Conservation (phyloP, 2,113 vertebrate species). For the Ptilorrhoa leucosticta region DNA sequence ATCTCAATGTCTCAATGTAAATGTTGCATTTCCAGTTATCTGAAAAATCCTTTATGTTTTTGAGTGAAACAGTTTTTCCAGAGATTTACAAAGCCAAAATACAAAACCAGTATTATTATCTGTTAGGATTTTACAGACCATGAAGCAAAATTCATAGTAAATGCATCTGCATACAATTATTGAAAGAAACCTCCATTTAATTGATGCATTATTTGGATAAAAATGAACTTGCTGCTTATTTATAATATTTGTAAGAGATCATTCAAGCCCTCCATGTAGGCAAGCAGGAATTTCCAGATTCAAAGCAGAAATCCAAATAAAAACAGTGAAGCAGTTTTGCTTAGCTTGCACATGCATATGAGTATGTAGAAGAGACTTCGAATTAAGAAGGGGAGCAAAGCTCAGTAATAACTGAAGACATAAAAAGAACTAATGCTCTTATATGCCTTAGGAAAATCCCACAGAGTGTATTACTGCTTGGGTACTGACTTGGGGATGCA, state of each 20-base stretch:
- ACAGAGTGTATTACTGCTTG: neutral
- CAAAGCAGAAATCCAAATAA: neutral
- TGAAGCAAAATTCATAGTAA: neutral
- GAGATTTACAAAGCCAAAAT: neutral
- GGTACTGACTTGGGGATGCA: neutral
- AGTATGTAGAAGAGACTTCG: neutral
- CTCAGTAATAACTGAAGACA: neutral
- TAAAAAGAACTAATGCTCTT: neutral
- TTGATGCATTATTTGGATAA: neutral
- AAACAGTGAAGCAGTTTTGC: neutral
- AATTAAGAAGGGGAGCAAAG: neutral
- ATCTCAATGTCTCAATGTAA: neutral
- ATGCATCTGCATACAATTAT: neutral
- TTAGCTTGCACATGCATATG: neutral
- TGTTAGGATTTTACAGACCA: neutral
- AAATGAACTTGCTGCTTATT: neutral
- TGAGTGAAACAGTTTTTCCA: conserved; percentile 8
- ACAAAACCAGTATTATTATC: neutral
- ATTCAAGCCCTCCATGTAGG: neutral
- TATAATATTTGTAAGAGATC: neutral
- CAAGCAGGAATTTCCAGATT: neutral
- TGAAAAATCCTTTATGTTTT: conserved; percentile 50
- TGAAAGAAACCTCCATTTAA: neutral
- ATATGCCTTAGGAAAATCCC: neutral
- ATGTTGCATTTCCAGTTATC: neutral